Evolutionary conservation across 2,113 vertebrate genomes (phyloP).

Genomic region (Stercorarius parasiticus): DNA sequence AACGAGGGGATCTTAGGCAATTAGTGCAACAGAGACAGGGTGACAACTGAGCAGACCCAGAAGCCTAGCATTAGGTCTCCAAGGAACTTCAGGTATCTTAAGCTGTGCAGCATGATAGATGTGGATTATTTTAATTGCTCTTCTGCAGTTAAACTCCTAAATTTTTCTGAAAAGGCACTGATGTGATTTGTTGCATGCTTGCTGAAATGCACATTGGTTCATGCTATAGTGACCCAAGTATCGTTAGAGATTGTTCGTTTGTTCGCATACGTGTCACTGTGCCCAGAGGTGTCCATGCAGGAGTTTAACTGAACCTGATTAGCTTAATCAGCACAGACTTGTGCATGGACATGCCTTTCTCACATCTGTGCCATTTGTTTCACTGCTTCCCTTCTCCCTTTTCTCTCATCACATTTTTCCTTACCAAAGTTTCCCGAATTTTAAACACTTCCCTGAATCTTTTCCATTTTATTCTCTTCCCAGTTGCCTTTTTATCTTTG

Average conservation of each 20-base stretch:
- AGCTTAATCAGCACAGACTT: background rate
- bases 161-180: background rate
- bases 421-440: background rate
- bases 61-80: constrained; percentile 4
- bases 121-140: constrained; percentile 42
- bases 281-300: background rate
- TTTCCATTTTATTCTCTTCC: background rate
- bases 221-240: background rate
- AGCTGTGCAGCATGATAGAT: background rate
- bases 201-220: background rate
- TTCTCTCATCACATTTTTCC: background rate
- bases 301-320: background rate
- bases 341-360: background rate
- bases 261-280: background rate
- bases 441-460: background rate
- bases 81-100: constrained; percentile 17
- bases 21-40: constrained; percentile 24
- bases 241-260: background rate
- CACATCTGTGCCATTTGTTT: background rate
- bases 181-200: background rate
- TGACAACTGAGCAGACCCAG: constrained; percentile 43
- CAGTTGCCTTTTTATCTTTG: background rate
- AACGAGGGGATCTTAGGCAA: constrained; percentile 1
- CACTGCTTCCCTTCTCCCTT: background rate
- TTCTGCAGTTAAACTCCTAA: constrained; percentile 21